phyloP scores from a whole-genome alignment of 2,113 vertebrate genomes.

The Sorex araneus region DNA sequence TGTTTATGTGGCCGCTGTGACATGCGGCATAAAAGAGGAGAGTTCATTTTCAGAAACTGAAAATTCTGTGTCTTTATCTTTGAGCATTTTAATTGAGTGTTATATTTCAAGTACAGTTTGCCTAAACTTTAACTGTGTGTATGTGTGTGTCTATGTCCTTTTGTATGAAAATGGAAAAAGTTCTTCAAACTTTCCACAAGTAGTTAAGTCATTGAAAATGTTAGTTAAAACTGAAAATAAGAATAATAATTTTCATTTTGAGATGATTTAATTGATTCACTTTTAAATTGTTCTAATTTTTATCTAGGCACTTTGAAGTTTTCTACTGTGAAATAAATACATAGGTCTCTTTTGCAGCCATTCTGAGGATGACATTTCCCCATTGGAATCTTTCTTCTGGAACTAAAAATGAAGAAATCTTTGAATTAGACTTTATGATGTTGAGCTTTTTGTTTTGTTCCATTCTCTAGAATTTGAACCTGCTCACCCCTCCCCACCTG shows the following conservation, averaged over 20 bases:
- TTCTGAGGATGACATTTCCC: neutral
- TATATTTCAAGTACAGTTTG: neutral
- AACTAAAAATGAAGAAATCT: neutral
- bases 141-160: neutral
- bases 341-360: neutral
- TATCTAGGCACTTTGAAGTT: neutral
- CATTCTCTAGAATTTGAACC: neutral
- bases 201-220: constrained; percentile 40
- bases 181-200: neutral
- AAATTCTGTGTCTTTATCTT: neutral
- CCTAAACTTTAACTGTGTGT: neutral
- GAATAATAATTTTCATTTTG: constrained; percentile 24
- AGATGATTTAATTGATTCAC: constrained; percentile 12
- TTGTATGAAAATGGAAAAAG: neutral
- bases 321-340: neutral
- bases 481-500: accelerated
- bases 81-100: neutral
- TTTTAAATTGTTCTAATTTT: constrained; percentile 36
- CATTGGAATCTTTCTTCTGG: neutral
- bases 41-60: constrained; percentile 2
- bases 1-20: neutral
- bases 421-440: neutral
- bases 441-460: neutral
- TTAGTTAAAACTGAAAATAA: constrained; percentile 6
- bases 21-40: neutral